Base-by-base conservation (phyloP, 2,113 vertebrate species). In the Elephas maximus region DNA sequence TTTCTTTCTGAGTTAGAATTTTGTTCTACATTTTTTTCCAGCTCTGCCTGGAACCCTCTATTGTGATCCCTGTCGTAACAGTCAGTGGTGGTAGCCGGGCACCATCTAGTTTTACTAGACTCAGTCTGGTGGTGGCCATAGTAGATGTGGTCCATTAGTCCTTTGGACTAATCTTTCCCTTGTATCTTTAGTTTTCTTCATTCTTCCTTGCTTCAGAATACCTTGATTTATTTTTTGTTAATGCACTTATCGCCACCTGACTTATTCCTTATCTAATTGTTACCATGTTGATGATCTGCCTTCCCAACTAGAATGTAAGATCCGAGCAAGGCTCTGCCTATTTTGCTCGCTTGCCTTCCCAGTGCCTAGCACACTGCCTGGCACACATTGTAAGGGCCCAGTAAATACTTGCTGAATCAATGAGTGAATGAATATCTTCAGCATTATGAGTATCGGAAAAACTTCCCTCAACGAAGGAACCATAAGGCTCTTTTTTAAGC, bases 191-290 rank as follows among this genome's bases (percentile, higher is more conserved):
- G 37, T 37, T 37, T 37, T 37, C 37, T 37, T 37, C 37, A 37
- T 37, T 37, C 37, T 37, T 37, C 37, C 37, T 37, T 37, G 37
- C 37, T 37, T 37, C 37, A 37, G 37, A 37, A 37, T 37, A 37
- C n/a, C 45, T 23, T 2, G 20, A 71, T 3, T 41, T 6, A 28
- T 12, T 30, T 14, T 53, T 62, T 18, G 12, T 62, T 18, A 26
- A 30, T 9, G 14, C 1, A 12, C 24, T 41, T 28, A 8, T 51
- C 33, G 5, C 8, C 20, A 12, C 18, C 28, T 23, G 23, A 82
- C 0, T 2, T 12, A 4, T 5, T 23, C 1, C 41, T 17, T 21
- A 6, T 8, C 10, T 48, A 48, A 48, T 15, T 15, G 4, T n/a
- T 73, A 53, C 37, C 41, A 62, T 53, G 9, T 1, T 37, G 67